Conservation (phyloP, 1,140 invertebrate species). For the Neodiprion lecontei region DNA sequence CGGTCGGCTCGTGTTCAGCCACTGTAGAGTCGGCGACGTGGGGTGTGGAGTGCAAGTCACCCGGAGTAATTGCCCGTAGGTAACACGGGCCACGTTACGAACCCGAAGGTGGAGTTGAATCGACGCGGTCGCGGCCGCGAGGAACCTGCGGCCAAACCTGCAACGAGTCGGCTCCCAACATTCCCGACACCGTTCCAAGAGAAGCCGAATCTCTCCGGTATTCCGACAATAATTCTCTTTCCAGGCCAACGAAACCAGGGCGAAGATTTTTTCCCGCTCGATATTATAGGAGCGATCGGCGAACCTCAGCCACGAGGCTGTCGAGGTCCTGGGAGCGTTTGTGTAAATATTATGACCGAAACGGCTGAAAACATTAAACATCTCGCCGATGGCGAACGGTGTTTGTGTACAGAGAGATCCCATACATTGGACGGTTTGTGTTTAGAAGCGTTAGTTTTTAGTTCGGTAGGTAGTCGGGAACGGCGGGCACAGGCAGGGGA, state of each 20-base stretch:
- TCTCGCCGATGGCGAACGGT: constrained; percentile 40
- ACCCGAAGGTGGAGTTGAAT: neutral
- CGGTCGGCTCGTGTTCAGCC: constrained; percentile 13
- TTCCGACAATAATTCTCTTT: no score
- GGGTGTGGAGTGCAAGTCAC: constrained; percentile 55
- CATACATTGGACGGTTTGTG: constrained; percentile 1
- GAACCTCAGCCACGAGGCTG: constrained; percentile 31
- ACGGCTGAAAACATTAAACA: constrained; percentile 48
- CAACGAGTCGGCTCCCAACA: no score
- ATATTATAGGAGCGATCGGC: constrained; percentile 2
- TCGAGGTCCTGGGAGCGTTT: constrained; percentile 13
- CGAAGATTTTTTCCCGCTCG: no score
- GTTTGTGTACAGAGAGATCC: constrained; percentile 36
- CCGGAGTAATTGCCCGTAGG: constrained; percentile 51
- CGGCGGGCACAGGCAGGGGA: neutral
- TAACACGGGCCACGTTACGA: neutral
- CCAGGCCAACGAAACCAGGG: no score
- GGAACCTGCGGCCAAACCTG: neutral
- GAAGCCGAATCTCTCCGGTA: no score
- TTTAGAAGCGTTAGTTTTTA: neutral
- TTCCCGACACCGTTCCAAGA: no score
- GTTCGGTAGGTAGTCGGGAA: constrained; percentile 11
- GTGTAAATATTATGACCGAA: constrained; percentile 52
- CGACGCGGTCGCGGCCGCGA: no score
- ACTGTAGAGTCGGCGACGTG: constrained; percentile 39